A percentile compares a stretch with the other conserved stretches of the same genome.
Conservation (phyloP, 2,888 invertebrate species). For the Dromius quadrimaculatus region DNA sequence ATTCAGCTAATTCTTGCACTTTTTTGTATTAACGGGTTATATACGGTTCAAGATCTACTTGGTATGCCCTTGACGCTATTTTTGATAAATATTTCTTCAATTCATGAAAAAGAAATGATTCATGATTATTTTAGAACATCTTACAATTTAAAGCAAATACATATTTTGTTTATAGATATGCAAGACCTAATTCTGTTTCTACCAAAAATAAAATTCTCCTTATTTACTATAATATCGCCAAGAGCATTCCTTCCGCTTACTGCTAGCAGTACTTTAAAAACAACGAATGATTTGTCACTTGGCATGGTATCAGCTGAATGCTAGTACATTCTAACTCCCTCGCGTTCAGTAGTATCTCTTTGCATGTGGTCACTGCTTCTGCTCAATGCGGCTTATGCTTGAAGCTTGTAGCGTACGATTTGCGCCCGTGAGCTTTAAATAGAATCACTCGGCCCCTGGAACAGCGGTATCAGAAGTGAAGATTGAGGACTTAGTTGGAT, state of each 20-base stretch:
- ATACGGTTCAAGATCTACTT: too few species aligned
- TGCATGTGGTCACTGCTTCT: neutral
- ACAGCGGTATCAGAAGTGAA: slow-evolving; percentile 4
- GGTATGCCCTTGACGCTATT: too few species aligned
- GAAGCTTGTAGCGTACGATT: neutral
- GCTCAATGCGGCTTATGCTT: neutral
- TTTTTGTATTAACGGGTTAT: too few species aligned
- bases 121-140: too few species aligned
- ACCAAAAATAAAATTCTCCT: neutral
- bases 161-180: too few species aligned
- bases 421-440: slow-evolving; percentile 14
- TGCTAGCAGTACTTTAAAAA: neutral
- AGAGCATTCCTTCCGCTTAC: slow-evolving; percentile 11
- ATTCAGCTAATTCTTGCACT: too few species aligned
- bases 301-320: neutral
- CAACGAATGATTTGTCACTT: slow-evolving; percentile 1
- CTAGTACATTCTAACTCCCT: neutral
- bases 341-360: neutral
- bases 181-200: too few species aligned
- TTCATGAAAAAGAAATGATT: neutral
- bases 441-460: slow-evolving; percentile 33
- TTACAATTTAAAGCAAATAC: too few species aligned
- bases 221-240: neutral
- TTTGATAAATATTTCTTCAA: neutral
- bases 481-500: neutral